These are phyloP conservation scores for Hydrolagus affinis DNA, from an alignment of 2,113 vertebrate genomes.

Conservation along the genomic window DNA sequence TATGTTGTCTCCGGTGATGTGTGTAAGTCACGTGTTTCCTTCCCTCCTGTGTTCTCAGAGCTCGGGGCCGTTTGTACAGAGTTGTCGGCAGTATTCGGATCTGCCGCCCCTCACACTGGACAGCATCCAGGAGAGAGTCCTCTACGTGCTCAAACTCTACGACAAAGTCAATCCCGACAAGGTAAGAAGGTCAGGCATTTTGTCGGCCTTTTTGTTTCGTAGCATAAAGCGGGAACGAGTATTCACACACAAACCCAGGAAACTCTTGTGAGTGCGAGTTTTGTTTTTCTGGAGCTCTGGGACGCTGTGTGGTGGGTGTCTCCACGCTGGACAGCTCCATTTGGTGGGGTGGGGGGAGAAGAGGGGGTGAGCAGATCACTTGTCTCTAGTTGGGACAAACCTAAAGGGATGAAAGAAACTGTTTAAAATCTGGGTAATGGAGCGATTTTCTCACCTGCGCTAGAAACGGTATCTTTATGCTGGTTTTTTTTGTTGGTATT, in stretches of 20 bases:
- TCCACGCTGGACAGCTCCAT: background rate
- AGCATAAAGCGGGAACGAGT: background rate
- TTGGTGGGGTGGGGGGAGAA: too few relatives aligned
- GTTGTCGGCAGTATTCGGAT: conserved; percentile 64
- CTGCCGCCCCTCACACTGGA: conserved; percentile 75
- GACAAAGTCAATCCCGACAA: conserved; percentile 90
- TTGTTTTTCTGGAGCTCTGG: background rate
- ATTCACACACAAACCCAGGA: too few relatives aligned
- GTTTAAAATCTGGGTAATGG: too few relatives aligned
- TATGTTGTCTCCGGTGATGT: background rate
- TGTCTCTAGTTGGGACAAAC: too few relatives aligned
- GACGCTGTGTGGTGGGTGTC: background rate
- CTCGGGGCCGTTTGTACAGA: conserved; percentile 39
- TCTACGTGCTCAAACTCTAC: conserved; percentile 90
- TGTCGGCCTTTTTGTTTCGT: background rate
- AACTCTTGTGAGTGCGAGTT: too few relatives aligned
- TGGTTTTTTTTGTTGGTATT: conserved; percentile 33
- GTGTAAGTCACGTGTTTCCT: background rate
- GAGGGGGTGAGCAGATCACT: too few relatives aligned
- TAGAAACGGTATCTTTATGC: background rate
- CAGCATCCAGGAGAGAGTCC: conserved; percentile 70
- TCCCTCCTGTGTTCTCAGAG: conserved; percentile 44
- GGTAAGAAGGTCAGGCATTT: conserved; percentile 60
- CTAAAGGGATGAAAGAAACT: too few relatives aligned
- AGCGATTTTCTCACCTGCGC: background rate